Base-by-base conservation (phyloP, 2,888 invertebrate species). In the Rhingia rostrata region DNA sequence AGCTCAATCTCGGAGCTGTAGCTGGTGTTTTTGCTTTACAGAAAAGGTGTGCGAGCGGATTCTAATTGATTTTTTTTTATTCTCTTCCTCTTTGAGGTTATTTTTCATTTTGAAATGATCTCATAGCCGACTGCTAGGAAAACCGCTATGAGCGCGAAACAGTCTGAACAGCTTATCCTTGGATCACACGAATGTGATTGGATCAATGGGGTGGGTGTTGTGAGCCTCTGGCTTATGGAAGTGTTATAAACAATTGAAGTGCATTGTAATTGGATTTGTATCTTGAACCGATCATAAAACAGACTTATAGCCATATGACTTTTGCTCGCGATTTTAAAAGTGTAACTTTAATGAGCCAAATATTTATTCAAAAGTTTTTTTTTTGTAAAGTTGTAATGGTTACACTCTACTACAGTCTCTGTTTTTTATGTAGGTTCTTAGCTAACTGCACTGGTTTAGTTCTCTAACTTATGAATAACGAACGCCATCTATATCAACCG, bases 31-130 rank as follows among this genome's bases (percentile, higher is more conserved):
- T 80, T 80, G 61, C 74, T 67, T 80, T 67, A 67, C 67, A 73
- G 74, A 74, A 80, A 74, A 74, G 80, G 80, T 74, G 73, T 80
- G 73, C 51, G 74, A 73, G 80, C 80, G 73, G 45, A 61, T 73
- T 80, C 61, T 80, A 80, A 80, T 80, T 73, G 79, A 73, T 51
- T 75, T 74, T 75, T 63, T 77, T 61, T 60, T 58, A 33, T 33
- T 37, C 14, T 37, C 7, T 66, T 35, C 32, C 22, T 47, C 41
- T 64, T 30, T 37, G 33, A 10, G 37, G 58, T 32, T 60, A 60
- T 75, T 75, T 37, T 75, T 58, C 58, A 60, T 39, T 64, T 70
- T 47, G 35, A 74, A 66, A 49, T 60, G 75, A 66, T 51, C 58
- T 51, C 49, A 7, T 30, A 64, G 45, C 56, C 45, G 56, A 64